phyloP scores from a whole-genome alignment of 2,888 invertebrate genomes.

The Patella caerulea region DNA sequence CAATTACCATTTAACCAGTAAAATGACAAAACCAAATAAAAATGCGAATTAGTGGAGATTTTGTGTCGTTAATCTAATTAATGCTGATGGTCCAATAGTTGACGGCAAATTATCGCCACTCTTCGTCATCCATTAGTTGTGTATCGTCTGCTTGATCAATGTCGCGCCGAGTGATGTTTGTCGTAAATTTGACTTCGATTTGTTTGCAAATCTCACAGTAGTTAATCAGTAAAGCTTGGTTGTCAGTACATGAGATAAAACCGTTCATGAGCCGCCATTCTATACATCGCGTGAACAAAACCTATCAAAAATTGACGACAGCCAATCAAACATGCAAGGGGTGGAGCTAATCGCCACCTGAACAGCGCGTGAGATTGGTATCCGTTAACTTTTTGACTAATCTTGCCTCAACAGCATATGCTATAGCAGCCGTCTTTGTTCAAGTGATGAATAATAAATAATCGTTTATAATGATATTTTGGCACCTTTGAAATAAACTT shows the following conservation, averaged over 20 bases:
- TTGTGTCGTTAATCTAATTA: slow-evolving; percentile 4
- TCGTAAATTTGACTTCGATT: slow-evolving; percentile 13
- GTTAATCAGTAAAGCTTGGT: slow-evolving; percentile 7
- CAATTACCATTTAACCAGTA: background rate
- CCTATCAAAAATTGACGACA: slow-evolving; percentile 11
- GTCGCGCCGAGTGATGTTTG: slow-evolving; percentile 2
- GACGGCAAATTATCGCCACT: background rate
- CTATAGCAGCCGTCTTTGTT: too few relatives aligned
- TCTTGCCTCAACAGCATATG: too few relatives aligned
- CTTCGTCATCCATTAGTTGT: background rate
- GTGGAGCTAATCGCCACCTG: slow-evolving; percentile 12
- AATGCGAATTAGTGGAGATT: slow-evolving; percentile 2
- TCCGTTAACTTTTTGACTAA: too few relatives aligned
- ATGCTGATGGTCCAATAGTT: background rate
- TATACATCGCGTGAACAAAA: slow-evolving; percentile 16
- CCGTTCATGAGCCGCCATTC: background rate
- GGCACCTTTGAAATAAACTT: too few relatives aligned
- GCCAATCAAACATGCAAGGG: slow-evolving; percentile 16
- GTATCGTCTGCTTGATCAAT: background rate
- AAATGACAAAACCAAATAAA: slow-evolving; percentile 5
- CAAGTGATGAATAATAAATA: too few relatives aligned
- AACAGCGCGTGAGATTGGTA: slow-evolving; percentile 2
- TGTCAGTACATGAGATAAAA: slow-evolving; percentile 4
- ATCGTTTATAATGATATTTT: too few relatives aligned
- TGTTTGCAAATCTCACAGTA: slow-evolving; percentile 10